These are phyloP conservation scores for Patella caerulea DNA, from an alignment of 2,888 invertebrate species.

Conservation along the genomic window DNA sequence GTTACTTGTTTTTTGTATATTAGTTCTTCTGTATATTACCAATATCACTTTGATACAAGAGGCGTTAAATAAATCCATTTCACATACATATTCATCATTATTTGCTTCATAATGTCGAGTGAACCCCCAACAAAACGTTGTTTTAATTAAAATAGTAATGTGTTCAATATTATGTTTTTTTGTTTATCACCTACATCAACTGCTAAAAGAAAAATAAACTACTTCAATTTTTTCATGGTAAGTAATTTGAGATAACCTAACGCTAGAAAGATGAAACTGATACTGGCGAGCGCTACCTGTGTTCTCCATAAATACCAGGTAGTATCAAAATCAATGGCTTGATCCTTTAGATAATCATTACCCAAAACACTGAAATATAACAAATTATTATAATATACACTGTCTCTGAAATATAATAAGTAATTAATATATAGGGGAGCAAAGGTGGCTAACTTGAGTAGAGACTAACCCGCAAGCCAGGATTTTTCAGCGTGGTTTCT, in stretches of 20 bases:
- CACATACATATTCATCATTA: background rate
- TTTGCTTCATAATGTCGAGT: too few relatives aligned
- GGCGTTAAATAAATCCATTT: background rate
- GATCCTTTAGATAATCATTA: conserved; percentile 56
- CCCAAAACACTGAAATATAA: conserved; percentile 46
- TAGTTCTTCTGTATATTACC: background rate
- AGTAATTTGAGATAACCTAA: conserved; percentile 65
- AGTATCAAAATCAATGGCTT: conserved; percentile 57
- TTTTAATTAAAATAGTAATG: too few relatives aligned
- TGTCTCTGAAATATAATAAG: too few relatives aligned
- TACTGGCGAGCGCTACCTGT: conserved; percentile 56
- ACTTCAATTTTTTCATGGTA: conserved; percentile 63
- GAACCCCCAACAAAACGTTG: too few relatives aligned
- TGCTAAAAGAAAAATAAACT: conserved; percentile 11
- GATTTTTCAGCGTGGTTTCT: too few relatives aligned
- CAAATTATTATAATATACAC: background rate
- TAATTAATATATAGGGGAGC: too few relatives aligned
- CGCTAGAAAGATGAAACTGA: conserved; percentile 53
- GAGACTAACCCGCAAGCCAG: too few relatives aligned
- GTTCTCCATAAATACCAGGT: conserved; percentile 68
- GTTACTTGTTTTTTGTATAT: too few relatives aligned
- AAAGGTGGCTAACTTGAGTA: too few relatives aligned
- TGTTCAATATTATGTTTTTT: too few relatives aligned
- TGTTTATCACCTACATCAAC: too few relatives aligned
- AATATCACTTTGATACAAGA: background rate